Percentiles rank a stretch among this genome's conserved stretches.
Evolutionary conservation across 2,113 vertebrate genomes (phyloP).

Genomic region (Otolemur garnettii): DNA sequence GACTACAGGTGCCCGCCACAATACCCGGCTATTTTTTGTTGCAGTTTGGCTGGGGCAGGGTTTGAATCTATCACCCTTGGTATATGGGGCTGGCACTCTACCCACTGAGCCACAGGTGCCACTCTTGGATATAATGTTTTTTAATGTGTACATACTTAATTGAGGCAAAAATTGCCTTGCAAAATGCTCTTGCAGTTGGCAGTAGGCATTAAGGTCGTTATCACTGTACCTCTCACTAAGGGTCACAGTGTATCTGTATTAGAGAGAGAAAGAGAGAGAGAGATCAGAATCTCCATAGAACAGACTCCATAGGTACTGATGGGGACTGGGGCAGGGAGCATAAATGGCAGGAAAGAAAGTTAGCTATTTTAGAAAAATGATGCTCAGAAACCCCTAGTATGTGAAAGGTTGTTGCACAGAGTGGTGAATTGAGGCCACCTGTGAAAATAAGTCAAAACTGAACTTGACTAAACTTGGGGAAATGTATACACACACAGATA

Average conservation of each 20-base stretch:
- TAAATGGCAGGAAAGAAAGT: neutral
- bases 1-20: no score
- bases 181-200: neutral
- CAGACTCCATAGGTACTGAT: neutral
- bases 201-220: neutral
- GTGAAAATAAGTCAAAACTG: neutral
- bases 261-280: neutral
- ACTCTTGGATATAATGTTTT: neutral
- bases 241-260: neutral
- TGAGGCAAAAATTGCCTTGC: neutral
- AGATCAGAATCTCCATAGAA: neutral
- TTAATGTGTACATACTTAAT: slow-evolving; percentile 3
- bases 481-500: neutral
- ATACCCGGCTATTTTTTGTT: no score
- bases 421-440: neutral
- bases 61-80: no score
- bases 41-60: no score
- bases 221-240: neutral
- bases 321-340: neutral
- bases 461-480: neutral
- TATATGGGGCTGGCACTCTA: no score
- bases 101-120: no score
- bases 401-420: neutral
- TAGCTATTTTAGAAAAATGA: neutral
- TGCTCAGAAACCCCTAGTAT: neutral